These are phyloP conservation scores for Acrocephalus arundinaceus DNA, from an alignment of 2,113 vertebrate genomes.

Conservation along the genomic window DNA sequence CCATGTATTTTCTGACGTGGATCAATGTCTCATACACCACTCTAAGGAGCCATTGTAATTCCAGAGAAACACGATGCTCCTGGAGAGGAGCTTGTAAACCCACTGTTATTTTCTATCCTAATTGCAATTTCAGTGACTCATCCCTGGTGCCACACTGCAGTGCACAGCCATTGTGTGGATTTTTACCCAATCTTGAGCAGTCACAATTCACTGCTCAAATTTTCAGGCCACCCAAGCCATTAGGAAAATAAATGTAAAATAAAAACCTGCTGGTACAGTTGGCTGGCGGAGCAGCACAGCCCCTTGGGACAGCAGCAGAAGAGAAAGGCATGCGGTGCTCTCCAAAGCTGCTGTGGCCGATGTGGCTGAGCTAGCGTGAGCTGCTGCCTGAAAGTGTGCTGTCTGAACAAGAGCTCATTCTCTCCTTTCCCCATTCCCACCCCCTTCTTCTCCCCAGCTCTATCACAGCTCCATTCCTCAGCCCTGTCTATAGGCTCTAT, in stretches of 20 bases:
- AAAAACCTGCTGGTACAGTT: slow-evolving; percentile 11
- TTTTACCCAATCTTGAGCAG: slow-evolving; percentile 12
- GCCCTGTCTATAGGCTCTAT: neutral
- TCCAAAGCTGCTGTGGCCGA: neutral
- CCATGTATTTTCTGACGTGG: neutral
- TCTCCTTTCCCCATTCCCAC: neutral
- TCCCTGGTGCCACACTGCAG: slow-evolving; percentile 12
- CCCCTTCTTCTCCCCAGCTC: neutral
- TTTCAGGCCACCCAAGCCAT: slow-evolving; percentile 38
- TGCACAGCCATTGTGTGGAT: neutral
- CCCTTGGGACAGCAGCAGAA: neutral
- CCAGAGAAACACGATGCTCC: neutral
- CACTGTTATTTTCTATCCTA: neutral
- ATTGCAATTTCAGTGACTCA: slow-evolving; percentile 11
- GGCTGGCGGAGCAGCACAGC: neutral
- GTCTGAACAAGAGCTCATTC: neutral
- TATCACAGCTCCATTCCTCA: neutral
- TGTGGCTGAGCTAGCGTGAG: neutral
- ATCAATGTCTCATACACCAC: neutral
- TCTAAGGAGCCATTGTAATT: neutral
- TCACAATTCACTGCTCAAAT: slow-evolving; percentile 36
- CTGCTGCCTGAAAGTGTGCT: neutral
- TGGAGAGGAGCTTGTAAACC: neutral
- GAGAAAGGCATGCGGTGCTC: neutral
- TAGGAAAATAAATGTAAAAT: slow-evolving; percentile 34